Base-by-base conservation (phyloP, 2,888 invertebrate species). In the Mantis religiosa region DNA sequence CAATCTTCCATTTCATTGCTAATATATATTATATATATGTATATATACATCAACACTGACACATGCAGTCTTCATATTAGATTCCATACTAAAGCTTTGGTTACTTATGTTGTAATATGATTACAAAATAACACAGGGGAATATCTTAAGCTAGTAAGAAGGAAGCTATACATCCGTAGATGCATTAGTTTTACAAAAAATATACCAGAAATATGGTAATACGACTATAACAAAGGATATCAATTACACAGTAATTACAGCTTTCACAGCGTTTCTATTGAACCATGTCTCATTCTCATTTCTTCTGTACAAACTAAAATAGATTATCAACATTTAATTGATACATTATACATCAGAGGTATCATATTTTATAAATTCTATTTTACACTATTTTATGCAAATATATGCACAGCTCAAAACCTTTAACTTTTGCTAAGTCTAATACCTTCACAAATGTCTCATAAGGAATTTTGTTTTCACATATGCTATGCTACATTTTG, bases 11-110 rank as follows among this genome's bases (percentile, higher is more conserved):
- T 71, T 71, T 71, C 54, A 71, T 71, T 71, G 54, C 54, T 71
- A 71, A 71, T 71, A 71, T 71, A 71, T 71, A 71, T 71, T 71
- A 71, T 71, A 71, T 71, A 71, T 71, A 71, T 71, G 25, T 71
- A 71, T 71, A 20, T 71, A 87, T 87, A 87, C 30, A 82, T 41
- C 81, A 82, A 87, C 87, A 87, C 20, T 30, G 27, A 87, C 81
- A 87, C 87, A 87, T 82, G 87, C 87, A 87, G 87, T 87, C 87
- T 87, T 87, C 34, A 82, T 87, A 34, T 81, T 30, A 54, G 28
- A 86, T 27, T 54, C 82, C 81, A 87, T 87, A 87, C 87, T 34
- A 82, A 87, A 87, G 54, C 54, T 71, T 71, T 71, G 25, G 54
- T 54, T 54, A 54, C 54, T 54, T 54, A 54, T 54, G 54, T 54